Base-by-base conservation (phyloP, 2,113 vertebrate genomes). In the Lutjanus erythropterus region DNA sequence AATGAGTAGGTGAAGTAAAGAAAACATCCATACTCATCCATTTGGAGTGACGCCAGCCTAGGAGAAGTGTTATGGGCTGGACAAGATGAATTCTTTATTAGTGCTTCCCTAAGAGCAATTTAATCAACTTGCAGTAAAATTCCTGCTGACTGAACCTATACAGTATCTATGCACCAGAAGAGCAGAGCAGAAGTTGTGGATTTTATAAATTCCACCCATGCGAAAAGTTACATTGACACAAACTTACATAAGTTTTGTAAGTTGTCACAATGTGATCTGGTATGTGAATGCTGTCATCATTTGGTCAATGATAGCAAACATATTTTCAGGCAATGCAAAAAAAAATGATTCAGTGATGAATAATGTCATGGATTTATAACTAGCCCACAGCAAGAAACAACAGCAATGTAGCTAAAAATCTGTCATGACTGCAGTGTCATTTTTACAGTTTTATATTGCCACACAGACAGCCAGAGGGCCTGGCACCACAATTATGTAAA, bases 111-210 rank as follows among this genome's bases (percentile, higher is more conserved):
- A 65, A 70, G 58, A 80, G 76, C 71, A 81, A 71, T 80, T 82
- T 75, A 77, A 85, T 81, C 79, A 82, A 70, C 71, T 29, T 35
- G 67, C 65, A 83, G 50, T 83, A 76, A 84, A 79, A 82, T 41
- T 68, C 47, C 55, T 16, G 64, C 76, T 78, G 73, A 80, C 69
- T 9, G 6, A 67, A 61, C 37, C 37, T 64, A 39, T n/a, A 44
- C 31, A 8, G 35, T 65, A 21, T n/a, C n/a, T n/a, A n/a, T 46
- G 58, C 56, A 68, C 23, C 33, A 73, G 42, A 73, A 76, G 59
- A 87, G 44, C 53, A 42, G 42, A 42, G 55, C 59, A 68, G 31
- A 27, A 72, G 53, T 67, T 23, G 25, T 1, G 11, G 39, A 16
- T 39, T 80, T 71, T 39, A 60, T 59, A 35, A 55, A 66, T 35